phyloP scores from a whole-genome alignment of 2,797 vertebrate species.

The Peromyscus melanophrys region DNA sequence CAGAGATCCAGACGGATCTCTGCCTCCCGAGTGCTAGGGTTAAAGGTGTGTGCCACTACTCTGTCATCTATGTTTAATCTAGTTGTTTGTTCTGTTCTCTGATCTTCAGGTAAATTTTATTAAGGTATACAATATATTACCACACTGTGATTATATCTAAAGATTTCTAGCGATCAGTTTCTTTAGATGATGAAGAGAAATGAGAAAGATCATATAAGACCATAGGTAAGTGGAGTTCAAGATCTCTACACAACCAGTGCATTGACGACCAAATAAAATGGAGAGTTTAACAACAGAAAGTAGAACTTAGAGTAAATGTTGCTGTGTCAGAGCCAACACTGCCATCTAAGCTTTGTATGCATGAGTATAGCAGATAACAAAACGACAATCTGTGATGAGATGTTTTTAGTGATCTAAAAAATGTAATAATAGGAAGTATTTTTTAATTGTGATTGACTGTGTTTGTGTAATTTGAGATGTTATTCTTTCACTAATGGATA shows the following conservation, averaged over 20 bases:
- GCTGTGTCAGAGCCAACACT: not conserved
- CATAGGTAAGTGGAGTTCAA: not conserved
- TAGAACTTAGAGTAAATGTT: not conserved
- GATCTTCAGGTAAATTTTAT: too few species aligned
- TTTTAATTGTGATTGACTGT: not conserved
- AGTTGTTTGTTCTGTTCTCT: too few species aligned
- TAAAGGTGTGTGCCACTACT: too few species aligned
- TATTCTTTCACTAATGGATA: not conserved
- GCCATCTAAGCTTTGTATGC: not conserved
- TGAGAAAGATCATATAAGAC: not conserved
- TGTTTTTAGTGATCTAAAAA: not conserved
- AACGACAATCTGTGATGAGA: too few species aligned
- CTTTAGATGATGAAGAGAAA: constrained; percentile 17
- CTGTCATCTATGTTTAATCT: too few species aligned
- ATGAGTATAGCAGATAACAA: not conserved
- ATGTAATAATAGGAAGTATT: not conserved
- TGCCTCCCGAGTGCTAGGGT: too few species aligned
- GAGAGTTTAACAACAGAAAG: not conserved
- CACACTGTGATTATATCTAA: not conserved
- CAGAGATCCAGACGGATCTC: too few species aligned
- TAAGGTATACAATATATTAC: too few species aligned
- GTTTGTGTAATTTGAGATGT: not conserved
- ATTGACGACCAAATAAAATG: not conserved
- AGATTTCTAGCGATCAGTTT: not conserved
- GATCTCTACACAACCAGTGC: not conserved